Conservation (phyloP, 2,113 vertebrate species). For the Thunnus maccoyii region DNA sequence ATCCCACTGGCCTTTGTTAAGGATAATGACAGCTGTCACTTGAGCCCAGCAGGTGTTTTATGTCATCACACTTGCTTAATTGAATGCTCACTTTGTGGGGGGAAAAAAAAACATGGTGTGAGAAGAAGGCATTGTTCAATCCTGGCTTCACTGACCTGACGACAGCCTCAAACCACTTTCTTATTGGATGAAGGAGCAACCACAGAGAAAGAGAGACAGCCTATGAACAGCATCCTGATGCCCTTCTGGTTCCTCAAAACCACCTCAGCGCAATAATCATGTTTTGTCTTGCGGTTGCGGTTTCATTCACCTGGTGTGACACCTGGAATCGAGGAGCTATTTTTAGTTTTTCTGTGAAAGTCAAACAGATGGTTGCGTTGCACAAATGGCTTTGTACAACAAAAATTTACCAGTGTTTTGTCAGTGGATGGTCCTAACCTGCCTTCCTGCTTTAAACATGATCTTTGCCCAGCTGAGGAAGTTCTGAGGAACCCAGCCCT, state of each 20-base stretch:
- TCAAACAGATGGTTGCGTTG: neutral
- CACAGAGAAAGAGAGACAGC: constrained; percentile 50
- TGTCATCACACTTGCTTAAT: neutral
- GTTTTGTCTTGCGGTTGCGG: neutral
- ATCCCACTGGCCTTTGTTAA: neutral
- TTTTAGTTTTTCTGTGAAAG: neutral
- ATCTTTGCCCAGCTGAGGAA: constrained; percentile 42
- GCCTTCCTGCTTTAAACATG: constrained; percentile 7
- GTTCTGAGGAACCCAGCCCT: constrained; percentile 61
- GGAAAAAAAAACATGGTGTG: neutral
- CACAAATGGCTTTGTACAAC: neutral
- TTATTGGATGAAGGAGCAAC: constrained; percentile 50
- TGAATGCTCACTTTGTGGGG: neutral
- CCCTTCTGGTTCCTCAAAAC: constrained; percentile 50
- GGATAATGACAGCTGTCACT: neutral
- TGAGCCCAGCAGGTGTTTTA: neutral
- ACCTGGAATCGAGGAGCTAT: neutral
- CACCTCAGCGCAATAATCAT: constrained; percentile 23
- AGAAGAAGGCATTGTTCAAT: constrained; percentile 1
- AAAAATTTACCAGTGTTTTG: neutral
- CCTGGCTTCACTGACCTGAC: constrained; percentile 62
- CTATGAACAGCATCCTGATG: constrained; percentile 17
- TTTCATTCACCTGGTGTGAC: neutral
- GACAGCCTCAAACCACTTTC: constrained; percentile 62
- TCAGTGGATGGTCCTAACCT: neutral